phyloP scores from a whole-genome alignment of 2,797 vertebrate species.

The Trachurus trachurus region DNA sequence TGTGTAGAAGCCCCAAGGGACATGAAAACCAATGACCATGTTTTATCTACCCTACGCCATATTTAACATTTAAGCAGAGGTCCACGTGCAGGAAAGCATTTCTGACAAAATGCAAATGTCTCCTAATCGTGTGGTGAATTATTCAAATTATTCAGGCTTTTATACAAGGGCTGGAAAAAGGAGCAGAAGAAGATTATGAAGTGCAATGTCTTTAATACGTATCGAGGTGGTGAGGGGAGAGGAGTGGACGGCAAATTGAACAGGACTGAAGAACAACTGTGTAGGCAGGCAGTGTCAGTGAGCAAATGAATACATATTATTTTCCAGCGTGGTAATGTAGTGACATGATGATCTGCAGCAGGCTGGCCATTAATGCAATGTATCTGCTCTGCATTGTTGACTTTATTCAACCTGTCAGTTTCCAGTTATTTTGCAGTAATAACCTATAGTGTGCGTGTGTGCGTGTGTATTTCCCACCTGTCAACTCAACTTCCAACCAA shows the following conservation, averaged over 20 bases:
- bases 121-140: slow-evolving; percentile 48
- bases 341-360: slow-evolving; percentile 40
- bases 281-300: slow-evolving; percentile 31
- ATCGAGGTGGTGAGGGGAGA: slow-evolving; percentile 28
- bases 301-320: slow-evolving; percentile 26
- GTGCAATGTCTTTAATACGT: slow-evolving; percentile 41
- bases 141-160: slow-evolving; percentile 47
- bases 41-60: slow-evolving; percentile 41
- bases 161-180: slow-evolving; percentile 24
- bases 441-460: neutral
- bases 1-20: slow-evolving; percentile 22
- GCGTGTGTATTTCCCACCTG: slow-evolving; percentile 15
- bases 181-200: slow-evolving; percentile 30
- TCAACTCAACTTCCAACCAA: neutral
- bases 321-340: slow-evolving; percentile 17
- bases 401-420: slow-evolving; percentile 4
- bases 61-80: slow-evolving; percentile 45
- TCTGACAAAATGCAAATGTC: slow-evolving; percentile 55
- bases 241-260: slow-evolving; percentile 32
- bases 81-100: slow-evolving; percentile 40
- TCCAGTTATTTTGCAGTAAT: slow-evolving; percentile 16
- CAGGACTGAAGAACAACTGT: slow-evolving; percentile 11
- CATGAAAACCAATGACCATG: slow-evolving; percentile 23
- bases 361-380: slow-evolving; percentile 8
- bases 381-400: slow-evolving; percentile 9